Percentiles rank a stretch among this genome's conserved stretches.
phyloP scores from a whole-genome alignment of 1,140 invertebrate species.

The Acromyrmex heyeri region DNA sequence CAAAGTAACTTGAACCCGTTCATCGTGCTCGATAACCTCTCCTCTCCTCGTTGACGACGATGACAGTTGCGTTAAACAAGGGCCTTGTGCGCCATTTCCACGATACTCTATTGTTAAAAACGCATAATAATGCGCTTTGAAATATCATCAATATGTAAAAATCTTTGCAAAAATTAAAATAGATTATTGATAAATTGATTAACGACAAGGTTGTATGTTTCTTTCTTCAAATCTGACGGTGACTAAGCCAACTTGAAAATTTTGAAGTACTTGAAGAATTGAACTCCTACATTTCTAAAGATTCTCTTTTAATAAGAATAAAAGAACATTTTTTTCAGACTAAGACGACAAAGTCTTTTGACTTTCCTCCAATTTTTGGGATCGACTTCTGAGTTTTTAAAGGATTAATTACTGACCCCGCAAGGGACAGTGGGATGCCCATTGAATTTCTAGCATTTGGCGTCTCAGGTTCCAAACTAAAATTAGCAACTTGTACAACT shows the following conservation, averaged over 20 bases:
- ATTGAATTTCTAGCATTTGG: constrained; percentile 57
- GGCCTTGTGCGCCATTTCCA: neutral
- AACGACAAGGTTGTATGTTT: neutral
- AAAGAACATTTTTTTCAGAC: neutral
- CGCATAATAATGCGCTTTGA: neutral
- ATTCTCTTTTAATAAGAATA: neutral
- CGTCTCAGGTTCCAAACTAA: constrained; percentile 54
- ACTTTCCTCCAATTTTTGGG: neutral
- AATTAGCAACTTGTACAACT: constrained; percentile 48
- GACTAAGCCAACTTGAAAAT: too few species aligned
- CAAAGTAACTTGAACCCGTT: constrained; percentile 58
- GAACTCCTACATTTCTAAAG: neutral
- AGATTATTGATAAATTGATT: neutral
- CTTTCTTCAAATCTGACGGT: neutral
- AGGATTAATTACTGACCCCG: neutral
- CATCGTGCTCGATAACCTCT: constrained; percentile 69
- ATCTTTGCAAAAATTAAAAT: neutral
- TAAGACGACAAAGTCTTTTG: too few species aligned
- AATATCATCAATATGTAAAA: neutral
- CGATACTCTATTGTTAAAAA: neutral
- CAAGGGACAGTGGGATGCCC: constrained; percentile 10
- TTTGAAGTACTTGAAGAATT: too few species aligned
- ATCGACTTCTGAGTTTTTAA: neutral
- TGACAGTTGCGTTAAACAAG: neutral
- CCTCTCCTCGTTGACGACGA: neutral